phyloP scores from a whole-genome alignment of 2,888 invertebrate genomes.

The Odontocerum albicorne region DNA sequence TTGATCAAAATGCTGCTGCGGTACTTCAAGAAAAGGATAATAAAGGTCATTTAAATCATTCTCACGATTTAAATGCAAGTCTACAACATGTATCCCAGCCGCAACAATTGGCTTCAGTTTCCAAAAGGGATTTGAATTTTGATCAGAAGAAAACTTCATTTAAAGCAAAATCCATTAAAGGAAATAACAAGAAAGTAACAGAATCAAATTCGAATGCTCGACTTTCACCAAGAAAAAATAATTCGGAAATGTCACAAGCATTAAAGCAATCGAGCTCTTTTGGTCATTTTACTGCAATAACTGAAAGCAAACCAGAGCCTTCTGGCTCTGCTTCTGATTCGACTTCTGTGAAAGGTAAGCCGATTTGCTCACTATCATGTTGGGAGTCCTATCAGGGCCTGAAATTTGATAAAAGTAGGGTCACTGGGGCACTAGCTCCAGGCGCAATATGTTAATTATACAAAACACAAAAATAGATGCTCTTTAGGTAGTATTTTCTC shows the following conservation, averaged over 20 bases:
- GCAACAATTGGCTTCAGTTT: not conserved
- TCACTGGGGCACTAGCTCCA: too few relatives aligned
- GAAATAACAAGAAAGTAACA: slow-evolving; percentile 6
- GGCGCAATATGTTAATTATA: too few relatives aligned
- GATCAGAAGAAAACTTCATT: slow-evolving; percentile 7
- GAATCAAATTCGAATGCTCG: not conserved
- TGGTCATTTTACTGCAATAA: slow-evolving; percentile 14
- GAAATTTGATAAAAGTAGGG: too few relatives aligned
- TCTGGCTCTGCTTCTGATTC: not conserved
- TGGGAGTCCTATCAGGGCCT: too few relatives aligned
- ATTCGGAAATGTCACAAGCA: not conserved
- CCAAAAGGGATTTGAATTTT: slow-evolving; percentile 9
- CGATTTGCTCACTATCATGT: too few relatives aligned
- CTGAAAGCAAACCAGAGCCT: not conserved
- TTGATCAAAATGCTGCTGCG: slow-evolving; percentile 72
- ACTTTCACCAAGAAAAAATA: slow-evolving; percentile 2
- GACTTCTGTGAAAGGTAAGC: slow-evolving; percentile 6
- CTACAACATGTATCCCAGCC: not conserved
- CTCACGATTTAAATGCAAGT: not conserved
- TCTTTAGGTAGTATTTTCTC: too few relatives aligned
- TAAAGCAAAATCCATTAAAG: slow-evolving; percentile 22
- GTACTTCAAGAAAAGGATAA: slow-evolving; percentile 51
- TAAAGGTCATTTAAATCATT: slow-evolving; percentile 22
- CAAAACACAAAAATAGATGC: too few relatives aligned
- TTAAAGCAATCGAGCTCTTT: slow-evolving; percentile 10